phyloP scores from a whole-genome alignment of 2,888 invertebrate species.

The Dolichopus griseipennis region DNA sequence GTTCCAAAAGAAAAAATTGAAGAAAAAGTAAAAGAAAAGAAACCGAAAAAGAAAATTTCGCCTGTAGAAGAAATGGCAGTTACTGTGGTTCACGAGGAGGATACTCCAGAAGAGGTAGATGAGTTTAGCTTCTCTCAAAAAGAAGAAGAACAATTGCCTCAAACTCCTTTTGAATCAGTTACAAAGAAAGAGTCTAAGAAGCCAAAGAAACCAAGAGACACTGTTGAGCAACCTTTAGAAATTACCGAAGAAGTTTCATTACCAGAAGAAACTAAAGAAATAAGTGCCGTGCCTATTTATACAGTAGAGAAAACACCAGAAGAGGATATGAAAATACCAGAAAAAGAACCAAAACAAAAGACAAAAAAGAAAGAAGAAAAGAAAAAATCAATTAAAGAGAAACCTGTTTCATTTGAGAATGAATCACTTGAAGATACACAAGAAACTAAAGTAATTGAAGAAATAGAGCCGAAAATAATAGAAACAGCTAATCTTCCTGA shows the following conservation, averaged over 20 bases:
- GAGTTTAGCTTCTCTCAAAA: conserved; percentile 25
- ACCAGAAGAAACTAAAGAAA: not conserved
- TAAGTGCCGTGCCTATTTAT: not conserved
- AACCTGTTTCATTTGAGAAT: not conserved
- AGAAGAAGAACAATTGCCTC: conserved; percentile 22
- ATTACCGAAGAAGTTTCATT: not conserved
- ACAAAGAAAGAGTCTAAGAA: conserved; percentile 18
- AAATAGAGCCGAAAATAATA: too few species aligned
- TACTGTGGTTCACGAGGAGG: conserved; percentile 41
- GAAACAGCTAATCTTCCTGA: too few species aligned
- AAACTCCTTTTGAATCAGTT: conserved; percentile 10
- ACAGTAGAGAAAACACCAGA: not conserved
- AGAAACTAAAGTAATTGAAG: not conserved
- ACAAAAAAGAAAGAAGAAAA: conserved; percentile 35
- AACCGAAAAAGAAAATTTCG: conserved; percentile 33
- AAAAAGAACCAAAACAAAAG: conserved; percentile 30
- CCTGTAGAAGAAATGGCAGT: conserved; percentile 37
- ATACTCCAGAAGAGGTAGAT: conserved; percentile 32
- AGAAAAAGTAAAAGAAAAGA: conserved; percentile 16
- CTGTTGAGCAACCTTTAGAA: not conserved
- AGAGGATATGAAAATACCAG: conserved; percentile 17
- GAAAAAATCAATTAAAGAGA: conserved; percentile 24
- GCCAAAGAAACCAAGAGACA: conserved; percentile 17
- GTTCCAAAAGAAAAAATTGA: conserved; percentile 28
- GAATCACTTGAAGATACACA: not conserved